These are phyloP conservation scores for Lates calcarifer DNA, from an alignment of 2,113 vertebrate species.

Conservation along the genomic window DNA sequence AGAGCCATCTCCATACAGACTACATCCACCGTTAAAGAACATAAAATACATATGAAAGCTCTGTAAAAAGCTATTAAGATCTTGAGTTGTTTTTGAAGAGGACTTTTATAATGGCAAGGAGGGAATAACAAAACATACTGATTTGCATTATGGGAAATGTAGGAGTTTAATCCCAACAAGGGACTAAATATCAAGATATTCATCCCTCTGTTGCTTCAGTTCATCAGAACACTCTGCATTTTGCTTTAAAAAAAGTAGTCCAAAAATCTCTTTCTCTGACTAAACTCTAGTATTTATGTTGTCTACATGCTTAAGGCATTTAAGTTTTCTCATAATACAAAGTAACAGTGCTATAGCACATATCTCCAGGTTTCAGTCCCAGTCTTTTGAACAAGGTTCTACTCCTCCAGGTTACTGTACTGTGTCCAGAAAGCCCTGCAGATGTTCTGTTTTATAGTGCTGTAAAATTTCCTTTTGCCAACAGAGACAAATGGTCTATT, in stretches of 20 bases:
- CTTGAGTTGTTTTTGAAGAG: no score
- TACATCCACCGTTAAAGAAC: no score
- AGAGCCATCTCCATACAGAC: background rate
- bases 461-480: constrained; percentile 58
- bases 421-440: constrained; percentile 25
- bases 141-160: background rate
- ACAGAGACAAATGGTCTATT: constrained; percentile 78
- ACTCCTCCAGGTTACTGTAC: constrained; percentile 25
- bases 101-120: no score
- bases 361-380: background rate
- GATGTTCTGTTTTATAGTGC: constrained; percentile 48
- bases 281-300: background rate
- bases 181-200: background rate
- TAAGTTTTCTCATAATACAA: background rate
- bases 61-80: background rate
- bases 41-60: no score
- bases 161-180: background rate
- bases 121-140: background rate
- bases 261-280: background rate
- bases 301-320: background rate
- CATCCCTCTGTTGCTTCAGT: background rate
- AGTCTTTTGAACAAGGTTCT: constrained; percentile 19
- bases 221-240: no score
- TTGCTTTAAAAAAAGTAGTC: background rate
- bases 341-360: background rate